These are phyloP conservation scores for Idris sp. DNA, from an alignment of 1,140 invertebrate species.

Conservation along the genomic window DNA sequence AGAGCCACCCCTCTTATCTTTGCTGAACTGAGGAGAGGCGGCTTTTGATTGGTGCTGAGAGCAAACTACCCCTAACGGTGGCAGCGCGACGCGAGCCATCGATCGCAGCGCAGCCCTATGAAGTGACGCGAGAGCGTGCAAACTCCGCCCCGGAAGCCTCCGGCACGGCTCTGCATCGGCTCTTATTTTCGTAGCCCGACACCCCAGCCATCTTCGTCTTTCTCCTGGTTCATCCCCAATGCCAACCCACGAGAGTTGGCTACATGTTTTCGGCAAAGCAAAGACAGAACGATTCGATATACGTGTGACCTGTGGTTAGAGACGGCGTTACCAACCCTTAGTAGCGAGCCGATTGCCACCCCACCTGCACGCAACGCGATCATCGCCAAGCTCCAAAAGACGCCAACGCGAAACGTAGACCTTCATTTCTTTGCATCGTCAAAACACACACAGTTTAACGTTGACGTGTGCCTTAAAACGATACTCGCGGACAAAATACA, in stretches of 20 bases:
- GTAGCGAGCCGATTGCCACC: slow-evolving; percentile 57
- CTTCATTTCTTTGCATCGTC: slow-evolving; percentile 25
- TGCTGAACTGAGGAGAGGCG: slow-evolving; percentile 69
- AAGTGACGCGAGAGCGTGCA: slow-evolving; percentile 63
- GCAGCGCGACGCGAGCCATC: slow-evolving; percentile 66
- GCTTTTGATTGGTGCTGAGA: slow-evolving; percentile 66
- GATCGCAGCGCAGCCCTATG: slow-evolving; percentile 71
- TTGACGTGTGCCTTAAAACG: slow-evolving; percentile 18
- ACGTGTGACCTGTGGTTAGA: slow-evolving; percentile 71
- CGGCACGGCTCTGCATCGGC: slow-evolving; percentile 18
- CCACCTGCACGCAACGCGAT: slow-evolving; percentile 47
- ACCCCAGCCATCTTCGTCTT: slow-evolving; percentile 65
- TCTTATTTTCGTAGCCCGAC: slow-evolving; percentile 48
- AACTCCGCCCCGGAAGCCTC: slow-evolving; percentile 65
- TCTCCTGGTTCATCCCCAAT: slow-evolving; percentile 54
- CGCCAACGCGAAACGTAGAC: slow-evolving; percentile 7
- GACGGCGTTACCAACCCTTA: slow-evolving; percentile 69
- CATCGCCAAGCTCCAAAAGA: slow-evolving; percentile 34
- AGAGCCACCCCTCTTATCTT: slow-evolving; percentile 63
- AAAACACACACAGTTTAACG: slow-evolving; percentile 1
- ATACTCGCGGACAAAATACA: too few relatives aligned
- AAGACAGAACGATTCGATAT: slow-evolving; percentile 53
- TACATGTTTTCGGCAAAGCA: slow-evolving; percentile 43
- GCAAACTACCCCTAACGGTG: slow-evolving; percentile 67
- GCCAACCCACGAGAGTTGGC: slow-evolving; percentile 55